These are phyloP conservation scores for Drosophila sechellia DNA, from an alignment of 1,140 invertebrate species.

Conservation along the genomic window DNA sequence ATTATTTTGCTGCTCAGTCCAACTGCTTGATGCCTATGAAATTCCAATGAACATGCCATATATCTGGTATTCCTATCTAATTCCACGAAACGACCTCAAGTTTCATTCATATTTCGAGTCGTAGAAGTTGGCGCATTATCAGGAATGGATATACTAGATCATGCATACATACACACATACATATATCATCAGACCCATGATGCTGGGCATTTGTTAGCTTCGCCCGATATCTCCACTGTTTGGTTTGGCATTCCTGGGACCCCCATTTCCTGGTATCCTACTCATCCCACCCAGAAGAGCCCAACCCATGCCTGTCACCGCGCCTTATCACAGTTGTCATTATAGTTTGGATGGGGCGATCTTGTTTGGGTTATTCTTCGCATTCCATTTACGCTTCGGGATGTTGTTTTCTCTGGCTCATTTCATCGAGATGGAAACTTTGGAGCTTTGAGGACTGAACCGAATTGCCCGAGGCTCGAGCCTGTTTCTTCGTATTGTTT, in stretches of 20 bases:
- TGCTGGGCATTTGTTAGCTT: constrained; percentile 13
- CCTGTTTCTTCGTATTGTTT: constrained; percentile 25
- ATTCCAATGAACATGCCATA: not conserved
- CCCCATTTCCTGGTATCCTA: constrained; percentile 49
- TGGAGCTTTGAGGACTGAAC: not conserved
- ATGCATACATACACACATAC: no score
- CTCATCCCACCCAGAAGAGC: not conserved
- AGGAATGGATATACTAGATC: not conserved
- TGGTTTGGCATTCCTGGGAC: constrained; percentile 32
- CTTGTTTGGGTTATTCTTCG: constrained; percentile 36
- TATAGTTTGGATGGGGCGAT: constrained; percentile 1
- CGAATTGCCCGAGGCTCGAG: not conserved
- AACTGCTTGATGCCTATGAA: not conserved
- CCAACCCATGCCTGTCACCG: constrained; percentile 18
- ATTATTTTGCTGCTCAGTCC: no score
- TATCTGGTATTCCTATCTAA: not conserved
- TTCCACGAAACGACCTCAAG: not conserved
- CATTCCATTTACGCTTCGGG: constrained; percentile 36
- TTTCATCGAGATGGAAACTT: constrained; percentile 3
- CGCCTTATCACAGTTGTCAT: constrained; percentile 32
- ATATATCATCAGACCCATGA: constrained; percentile 4
- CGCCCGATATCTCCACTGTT: constrained; percentile 35
- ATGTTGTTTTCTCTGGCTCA: not conserved
- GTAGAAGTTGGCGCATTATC: constrained; percentile 12
- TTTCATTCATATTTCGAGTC: constrained; percentile 4